Conservation (phyloP, 2,113 vertebrate genomes). For the Callaeas wilsoni region DNA sequence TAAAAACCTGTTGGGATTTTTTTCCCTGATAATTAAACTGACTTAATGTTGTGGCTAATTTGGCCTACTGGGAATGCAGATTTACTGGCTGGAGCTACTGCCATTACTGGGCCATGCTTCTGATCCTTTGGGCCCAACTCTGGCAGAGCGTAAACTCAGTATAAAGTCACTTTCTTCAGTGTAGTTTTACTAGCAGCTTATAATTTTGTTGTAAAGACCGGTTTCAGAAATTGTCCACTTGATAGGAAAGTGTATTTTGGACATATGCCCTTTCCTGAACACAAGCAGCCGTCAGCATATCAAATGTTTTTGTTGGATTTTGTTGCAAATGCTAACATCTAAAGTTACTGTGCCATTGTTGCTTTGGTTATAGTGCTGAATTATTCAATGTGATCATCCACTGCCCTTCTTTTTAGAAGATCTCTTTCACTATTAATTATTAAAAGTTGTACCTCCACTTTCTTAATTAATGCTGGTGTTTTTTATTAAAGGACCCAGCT, state of each 20-base stretch:
- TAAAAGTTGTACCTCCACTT: not conserved
- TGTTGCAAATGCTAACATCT: not conserved
- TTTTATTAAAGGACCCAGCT: not conserved
- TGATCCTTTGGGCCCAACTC: not conserved
- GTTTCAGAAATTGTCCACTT: not conserved
- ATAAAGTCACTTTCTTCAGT: not conserved
- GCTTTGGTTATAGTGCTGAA: slow-evolving; percentile 12
- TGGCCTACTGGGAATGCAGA: not conserved
- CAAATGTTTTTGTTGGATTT: not conserved
- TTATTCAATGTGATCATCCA: slow-evolving; percentile 8
- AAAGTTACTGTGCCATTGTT: slow-evolving; percentile 24
- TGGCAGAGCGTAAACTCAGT: not conserved
- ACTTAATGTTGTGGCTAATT: not conserved
- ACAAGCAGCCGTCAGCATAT: not conserved
- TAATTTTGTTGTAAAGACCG: not conserved
- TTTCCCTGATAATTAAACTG: not conserved
- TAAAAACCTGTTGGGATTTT: not conserved
- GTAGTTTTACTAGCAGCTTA: not conserved
- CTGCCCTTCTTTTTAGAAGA: not conserved
- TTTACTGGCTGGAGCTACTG: not conserved
- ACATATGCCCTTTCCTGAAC: not conserved
- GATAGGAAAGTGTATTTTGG: not conserved
- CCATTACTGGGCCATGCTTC: not conserved
- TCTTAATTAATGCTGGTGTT: slow-evolving; percentile 9
- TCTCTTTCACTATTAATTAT: slow-evolving; percentile 33